phyloP scores from a whole-genome alignment of 1,140 invertebrate genomes.

The Papilio polyxenes region DNA sequence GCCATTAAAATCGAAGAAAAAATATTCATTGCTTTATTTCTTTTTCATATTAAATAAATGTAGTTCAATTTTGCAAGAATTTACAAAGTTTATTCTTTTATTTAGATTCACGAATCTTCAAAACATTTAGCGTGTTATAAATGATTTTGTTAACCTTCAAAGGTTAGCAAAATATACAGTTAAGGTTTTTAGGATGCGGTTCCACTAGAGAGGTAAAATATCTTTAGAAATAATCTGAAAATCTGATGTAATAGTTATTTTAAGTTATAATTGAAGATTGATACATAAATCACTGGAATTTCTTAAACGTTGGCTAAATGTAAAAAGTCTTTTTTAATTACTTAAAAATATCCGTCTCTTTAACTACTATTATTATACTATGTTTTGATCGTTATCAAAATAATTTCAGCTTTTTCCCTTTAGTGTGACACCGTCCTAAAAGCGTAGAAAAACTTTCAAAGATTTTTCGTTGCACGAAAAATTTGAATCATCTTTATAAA shows the following conservation, averaged over 20 bases:
- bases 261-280: neutral
- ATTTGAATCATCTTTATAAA: neutral
- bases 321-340: too few species aligned
- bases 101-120: neutral
- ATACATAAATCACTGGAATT: neutral
- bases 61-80: neutral
- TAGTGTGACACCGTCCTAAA: neutral
- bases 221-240: neutral
- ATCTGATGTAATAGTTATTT: neutral
- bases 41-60: neutral
- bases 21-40: neutral
- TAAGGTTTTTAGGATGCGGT: neutral
- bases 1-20: too few species aligned
- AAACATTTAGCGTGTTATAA: neutral
- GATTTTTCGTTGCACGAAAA: slow-evolving; percentile 2
- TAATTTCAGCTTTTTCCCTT: neutral
- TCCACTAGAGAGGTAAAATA: neutral
- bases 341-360: neutral
- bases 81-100: neutral
- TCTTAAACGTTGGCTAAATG: too few species aligned
- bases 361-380: too few species aligned
- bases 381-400: too few species aligned
- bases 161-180: neutral
- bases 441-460: neutral
- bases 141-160: neutral